Evolutionary conservation across 2,888 invertebrate genomes (phyloP).

Genomic region (Byasa hedistus): DNA sequence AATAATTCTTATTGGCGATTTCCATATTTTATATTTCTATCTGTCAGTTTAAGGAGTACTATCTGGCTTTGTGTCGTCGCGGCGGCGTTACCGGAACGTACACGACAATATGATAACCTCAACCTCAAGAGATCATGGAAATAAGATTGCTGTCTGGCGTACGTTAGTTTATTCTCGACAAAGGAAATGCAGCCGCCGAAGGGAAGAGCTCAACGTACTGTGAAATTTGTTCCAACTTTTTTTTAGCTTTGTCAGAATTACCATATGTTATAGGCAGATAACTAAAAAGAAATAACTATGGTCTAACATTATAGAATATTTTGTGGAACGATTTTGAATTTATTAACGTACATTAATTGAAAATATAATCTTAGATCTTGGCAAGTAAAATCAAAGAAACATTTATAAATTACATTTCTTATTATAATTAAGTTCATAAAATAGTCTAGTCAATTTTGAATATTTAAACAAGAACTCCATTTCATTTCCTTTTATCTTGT

Average conservation of each 20-base stretch:
- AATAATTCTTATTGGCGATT: not conserved
- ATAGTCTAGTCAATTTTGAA: not conserved
- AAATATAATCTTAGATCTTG: no score
- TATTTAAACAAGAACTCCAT: not conserved
- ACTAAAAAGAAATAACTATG: conserved; percentile 39
- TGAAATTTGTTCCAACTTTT: not conserved
- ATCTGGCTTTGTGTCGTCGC: conserved; percentile 46
- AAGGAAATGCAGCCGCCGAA: conserved; percentile 84
- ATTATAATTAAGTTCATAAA: not conserved
- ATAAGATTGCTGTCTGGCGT: conserved; percentile 82
- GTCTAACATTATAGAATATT: no score
- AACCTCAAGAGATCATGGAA: conserved; percentile 82
- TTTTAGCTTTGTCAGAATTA: not conserved
- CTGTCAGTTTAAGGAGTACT: conserved; percentile 43
- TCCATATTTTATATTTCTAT: conserved; percentile 39
- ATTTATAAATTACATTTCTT: not conserved
- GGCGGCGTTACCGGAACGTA: conserved; percentile 62
- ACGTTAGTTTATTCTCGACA: conserved; percentile 82
- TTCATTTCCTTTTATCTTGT: not conserved
- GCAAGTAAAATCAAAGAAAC: not conserved
- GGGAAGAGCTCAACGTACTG: conserved; percentile 83
- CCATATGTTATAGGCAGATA: not conserved
- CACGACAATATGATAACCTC: conserved; percentile 84
- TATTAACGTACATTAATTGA: no score
- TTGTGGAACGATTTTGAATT: no score